phyloP scores from a whole-genome alignment of 2,888 invertebrate genomes.

The Boloria selene region DNA sequence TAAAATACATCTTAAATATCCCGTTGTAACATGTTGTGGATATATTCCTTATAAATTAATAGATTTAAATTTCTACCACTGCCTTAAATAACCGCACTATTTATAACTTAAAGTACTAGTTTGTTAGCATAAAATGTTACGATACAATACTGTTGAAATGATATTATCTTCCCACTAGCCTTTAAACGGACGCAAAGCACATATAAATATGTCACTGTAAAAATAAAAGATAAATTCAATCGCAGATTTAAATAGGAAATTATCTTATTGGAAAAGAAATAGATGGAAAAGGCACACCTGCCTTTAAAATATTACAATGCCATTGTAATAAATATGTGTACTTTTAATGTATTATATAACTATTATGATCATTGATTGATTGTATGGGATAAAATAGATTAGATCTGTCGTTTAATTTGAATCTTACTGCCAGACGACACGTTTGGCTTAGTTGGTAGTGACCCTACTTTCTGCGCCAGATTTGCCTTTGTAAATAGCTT shows the following conservation, averaged over 20 bases:
- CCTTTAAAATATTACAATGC: slow-evolving; percentile 1
- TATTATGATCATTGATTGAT: background rate
- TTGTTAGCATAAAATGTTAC: slow-evolving; percentile 1
- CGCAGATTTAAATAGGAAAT: slow-evolving; percentile 7
- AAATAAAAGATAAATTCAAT: slow-evolving; percentile 10
- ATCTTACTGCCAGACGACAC: too few relatives aligned
- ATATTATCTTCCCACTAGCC: slow-evolving; percentile 16
- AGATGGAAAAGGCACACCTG: slow-evolving; percentile 1
- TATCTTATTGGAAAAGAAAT: background rate
- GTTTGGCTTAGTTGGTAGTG: too few relatives aligned
- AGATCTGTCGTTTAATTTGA: too few relatives aligned
- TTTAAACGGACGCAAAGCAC: slow-evolving; percentile 9
- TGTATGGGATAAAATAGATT: too few relatives aligned
- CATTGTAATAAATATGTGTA: background rate
- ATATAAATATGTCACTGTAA: slow-evolving; percentile 21
- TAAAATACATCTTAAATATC: too few relatives aligned
- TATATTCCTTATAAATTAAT: too few relatives aligned
- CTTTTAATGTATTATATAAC: too few relatives aligned
- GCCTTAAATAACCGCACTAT: slow-evolving; percentile 8
- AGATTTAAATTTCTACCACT: background rate
- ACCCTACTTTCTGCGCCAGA: too few relatives aligned
- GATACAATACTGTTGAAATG: slow-evolving; percentile 20
- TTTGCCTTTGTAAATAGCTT: too few relatives aligned
- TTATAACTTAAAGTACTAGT: slow-evolving; percentile 13
- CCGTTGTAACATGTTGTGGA: too few relatives aligned